Evolutionary conservation across 2,888 invertebrate species (phyloP).

Genomic region (Melinaea marsaeus): DNA sequence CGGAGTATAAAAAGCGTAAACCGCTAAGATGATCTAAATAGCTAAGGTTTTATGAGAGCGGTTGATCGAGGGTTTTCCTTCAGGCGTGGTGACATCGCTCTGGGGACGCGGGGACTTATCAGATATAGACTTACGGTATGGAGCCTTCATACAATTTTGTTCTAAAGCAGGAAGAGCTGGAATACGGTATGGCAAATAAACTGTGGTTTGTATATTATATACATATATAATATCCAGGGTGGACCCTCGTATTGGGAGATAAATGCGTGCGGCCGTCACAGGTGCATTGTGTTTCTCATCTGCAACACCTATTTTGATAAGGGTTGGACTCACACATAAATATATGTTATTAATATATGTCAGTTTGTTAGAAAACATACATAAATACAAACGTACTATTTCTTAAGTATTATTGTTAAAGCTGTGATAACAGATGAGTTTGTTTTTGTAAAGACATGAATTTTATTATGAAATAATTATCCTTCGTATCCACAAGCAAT

Average conservation of each 20-base stretch:
- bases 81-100: constrained; percentile 31
- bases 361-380: no score
- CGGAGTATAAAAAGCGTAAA: constrained; percentile 31
- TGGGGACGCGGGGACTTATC: constrained; percentile 27
- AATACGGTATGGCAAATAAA: no score
- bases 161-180: no score
- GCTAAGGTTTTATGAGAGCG: constrained; percentile 58
- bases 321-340: not conserved
- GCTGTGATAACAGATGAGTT: no score
- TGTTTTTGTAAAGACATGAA: no score
- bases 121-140: constrained; percentile 9
- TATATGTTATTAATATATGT: not conserved
- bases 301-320: constrained; percentile 8
- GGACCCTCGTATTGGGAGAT: constrained; percentile 43
- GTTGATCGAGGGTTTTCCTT: constrained; percentile 48
- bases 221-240: constrained; percentile 22
- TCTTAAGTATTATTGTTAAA: no score
- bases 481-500: no score
- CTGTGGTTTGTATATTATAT: constrained; percentile 8
- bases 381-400: no score
- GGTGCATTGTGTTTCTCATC: constrained; percentile 20
- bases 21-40: constrained; percentile 68
- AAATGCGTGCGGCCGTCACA: constrained; percentile 38
- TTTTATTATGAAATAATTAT: no score
- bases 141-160: not conserved